Base-by-base conservation (phyloP, 2,888 invertebrate genomes). In the Tipula confusa region DNA sequence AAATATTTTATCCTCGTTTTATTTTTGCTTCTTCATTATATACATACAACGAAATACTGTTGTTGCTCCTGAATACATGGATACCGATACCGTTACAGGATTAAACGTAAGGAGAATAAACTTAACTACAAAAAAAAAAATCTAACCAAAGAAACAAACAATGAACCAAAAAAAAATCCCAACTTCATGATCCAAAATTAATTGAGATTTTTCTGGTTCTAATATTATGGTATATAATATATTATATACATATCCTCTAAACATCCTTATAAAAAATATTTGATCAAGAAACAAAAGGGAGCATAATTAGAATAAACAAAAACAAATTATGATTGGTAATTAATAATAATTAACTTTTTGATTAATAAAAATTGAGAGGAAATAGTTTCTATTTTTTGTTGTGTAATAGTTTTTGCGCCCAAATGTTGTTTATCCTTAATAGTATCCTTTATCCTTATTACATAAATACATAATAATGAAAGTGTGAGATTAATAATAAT, bases 101-200 rank as follows among this genome's bases (percentile, higher is more conserved):
- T 43, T 43, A 18, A 43, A 43, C 15, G 43, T 43, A 43, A 9
- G 13, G 5, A 43, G 15, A 43, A 15, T 24, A 24, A 64, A 64
- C 24, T 9, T n/a, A 24, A 24, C 4, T n/a, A 43, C 1, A 48
- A 48, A 7, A 64, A 7, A 24, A n/a, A 1, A 15, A 6, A 15
- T 48, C n/a, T n/a, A n/a, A n/a, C n/a, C n/a, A n/a, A n/a, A n/a
- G n/a, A n/a, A n/a, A n/a, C n/a, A n/a, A n/a, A n/a, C n/a, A n/a
- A n/a, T n/a, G n/a, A n/a, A n/a, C n/a, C n/a, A n/a, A n/a, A n/a
- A n/a, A 6, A 18, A 64, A 9, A 64, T 64, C 24, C 64, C 64
- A 64, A 64, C 64, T 64, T 64, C 64, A 64, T 64, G 64, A 64
- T 64, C 64, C 64, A 64, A 64, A 64, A 64, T 64, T 64, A 64